Evolutionary conservation across 2,888 invertebrate genomes (phyloP).

Genomic region (Lycia hirtaria): DNA sequence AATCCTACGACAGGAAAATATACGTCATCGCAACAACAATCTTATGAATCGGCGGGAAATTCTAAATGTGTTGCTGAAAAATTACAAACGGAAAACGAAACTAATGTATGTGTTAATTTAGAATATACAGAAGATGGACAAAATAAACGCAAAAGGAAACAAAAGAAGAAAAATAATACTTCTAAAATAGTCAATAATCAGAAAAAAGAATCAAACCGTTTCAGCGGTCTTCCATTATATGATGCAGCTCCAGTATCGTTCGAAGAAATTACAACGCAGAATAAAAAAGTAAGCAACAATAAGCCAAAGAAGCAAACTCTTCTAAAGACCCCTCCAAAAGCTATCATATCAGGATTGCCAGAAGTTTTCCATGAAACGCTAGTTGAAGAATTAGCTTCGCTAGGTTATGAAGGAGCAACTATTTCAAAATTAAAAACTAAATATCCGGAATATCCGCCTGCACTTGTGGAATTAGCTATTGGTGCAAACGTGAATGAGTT

Average conservation of each 20-base stretch:
- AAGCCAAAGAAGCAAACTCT: background rate
- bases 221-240: background rate
- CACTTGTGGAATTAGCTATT: conserved; percentile 1
- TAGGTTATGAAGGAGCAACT: conserved; percentile 6
- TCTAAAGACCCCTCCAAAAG: background rate
- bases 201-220: background rate
- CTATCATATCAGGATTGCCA: conserved; percentile 5
- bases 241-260: background rate
- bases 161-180: background rate
- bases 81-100: background rate
- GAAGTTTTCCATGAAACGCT: background rate
- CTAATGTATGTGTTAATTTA: background rate
- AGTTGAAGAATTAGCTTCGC: background rate
- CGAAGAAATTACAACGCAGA: background rate
- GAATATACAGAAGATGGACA: background rate
- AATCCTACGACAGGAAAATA: background rate
- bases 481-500: conserved; percentile 1
- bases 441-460: background rate
- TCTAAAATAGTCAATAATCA: background rate
- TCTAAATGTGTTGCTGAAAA: background rate
- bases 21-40: background rate
- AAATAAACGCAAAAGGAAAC: background rate
- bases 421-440: background rate
- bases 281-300: too few species aligned
- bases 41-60: background rate